Conservation (phyloP, 1,140 invertebrate genomes). For the Myzus persicae region DNA sequence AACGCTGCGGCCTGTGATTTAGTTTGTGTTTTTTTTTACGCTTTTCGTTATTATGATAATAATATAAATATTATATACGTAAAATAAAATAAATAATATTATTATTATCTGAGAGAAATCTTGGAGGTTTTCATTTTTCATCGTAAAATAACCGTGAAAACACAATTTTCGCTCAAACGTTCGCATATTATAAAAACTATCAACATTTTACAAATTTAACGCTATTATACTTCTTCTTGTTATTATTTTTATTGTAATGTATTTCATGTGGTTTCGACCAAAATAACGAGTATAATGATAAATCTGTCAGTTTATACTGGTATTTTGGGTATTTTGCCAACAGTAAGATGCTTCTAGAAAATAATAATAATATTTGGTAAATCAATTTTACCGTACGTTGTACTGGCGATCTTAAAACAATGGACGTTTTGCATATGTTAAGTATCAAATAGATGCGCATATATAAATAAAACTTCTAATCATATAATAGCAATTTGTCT, state of each 20-base stretch:
- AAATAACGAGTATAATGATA: background rate
- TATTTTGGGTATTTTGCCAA: background rate
- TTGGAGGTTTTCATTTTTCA: constrained; percentile 1
- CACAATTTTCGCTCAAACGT: background rate
- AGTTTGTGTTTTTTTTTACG: background rate
- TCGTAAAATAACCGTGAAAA: background rate
- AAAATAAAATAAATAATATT: constrained; percentile 15
- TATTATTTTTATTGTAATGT: background rate
- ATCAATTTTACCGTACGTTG: background rate
- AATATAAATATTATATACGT: background rate
- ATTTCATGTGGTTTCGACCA: background rate
- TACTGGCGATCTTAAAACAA: background rate
- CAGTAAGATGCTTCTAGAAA: background rate
- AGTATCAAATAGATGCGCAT: background rate
- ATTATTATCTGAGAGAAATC: background rate
- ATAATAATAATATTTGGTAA: background rate
- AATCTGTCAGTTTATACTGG: background rate
- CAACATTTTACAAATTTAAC: background rate
- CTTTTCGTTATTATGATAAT: background rate
- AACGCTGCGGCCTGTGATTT: background rate
- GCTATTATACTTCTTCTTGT: background rate
- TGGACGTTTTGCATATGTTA: background rate
- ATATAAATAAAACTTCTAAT: background rate
- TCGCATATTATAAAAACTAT: background rate
- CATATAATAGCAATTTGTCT: background rate